These are phyloP conservation scores for Morus bassanus DNA, from an alignment of 2,797 vertebrate genomes.

Conservation along the genomic window DNA sequence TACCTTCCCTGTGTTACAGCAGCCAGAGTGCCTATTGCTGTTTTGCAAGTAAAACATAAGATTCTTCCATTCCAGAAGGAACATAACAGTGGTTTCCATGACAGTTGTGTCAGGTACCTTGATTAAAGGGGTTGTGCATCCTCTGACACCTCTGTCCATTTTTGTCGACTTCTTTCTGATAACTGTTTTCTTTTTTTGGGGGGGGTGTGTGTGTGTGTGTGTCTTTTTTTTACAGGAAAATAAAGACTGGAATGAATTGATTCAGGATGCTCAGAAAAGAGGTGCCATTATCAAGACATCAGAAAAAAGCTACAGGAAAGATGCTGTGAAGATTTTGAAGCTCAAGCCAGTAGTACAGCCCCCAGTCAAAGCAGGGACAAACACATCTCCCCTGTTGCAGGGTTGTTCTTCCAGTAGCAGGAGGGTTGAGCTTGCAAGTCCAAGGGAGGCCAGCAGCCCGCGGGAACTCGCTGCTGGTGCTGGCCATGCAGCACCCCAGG, in stretches of 20 bases:
- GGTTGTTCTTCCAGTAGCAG: background rate
- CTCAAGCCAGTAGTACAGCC: conserved; percentile 10
- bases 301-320: conserved; percentile 68
- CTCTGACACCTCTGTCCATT: background rate
- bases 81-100: conserved; percentile 19
- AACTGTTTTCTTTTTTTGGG: background rate
- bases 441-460: background rate
- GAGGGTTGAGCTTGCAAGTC: background rate
- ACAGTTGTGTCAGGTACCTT: conserved; percentile 30
- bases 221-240: conserved; percentile 71
- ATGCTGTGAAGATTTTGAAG: conserved; percentile 78
- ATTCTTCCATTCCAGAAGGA: conserved; percentile 41
- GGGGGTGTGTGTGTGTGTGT: background rate
- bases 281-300: conserved; percentile 76
- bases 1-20: conserved; percentile 47
- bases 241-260: conserved; percentile 81
- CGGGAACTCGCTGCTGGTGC: background rate
- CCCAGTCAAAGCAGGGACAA: background rate
- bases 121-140: background rate
- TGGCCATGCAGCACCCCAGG: background rate
- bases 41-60: conserved; percentile 37
- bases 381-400: background rate
- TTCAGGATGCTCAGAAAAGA: conserved; percentile 80
- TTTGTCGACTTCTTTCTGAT: background rate
- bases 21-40: conserved; percentile 36